A percentile compares a stretch with the other conserved stretches of the same genome.
Evolutionary conservation across 2,113 vertebrate genomes (phyloP).

Genomic region (Anarrhichthys ocellatus): DNA sequence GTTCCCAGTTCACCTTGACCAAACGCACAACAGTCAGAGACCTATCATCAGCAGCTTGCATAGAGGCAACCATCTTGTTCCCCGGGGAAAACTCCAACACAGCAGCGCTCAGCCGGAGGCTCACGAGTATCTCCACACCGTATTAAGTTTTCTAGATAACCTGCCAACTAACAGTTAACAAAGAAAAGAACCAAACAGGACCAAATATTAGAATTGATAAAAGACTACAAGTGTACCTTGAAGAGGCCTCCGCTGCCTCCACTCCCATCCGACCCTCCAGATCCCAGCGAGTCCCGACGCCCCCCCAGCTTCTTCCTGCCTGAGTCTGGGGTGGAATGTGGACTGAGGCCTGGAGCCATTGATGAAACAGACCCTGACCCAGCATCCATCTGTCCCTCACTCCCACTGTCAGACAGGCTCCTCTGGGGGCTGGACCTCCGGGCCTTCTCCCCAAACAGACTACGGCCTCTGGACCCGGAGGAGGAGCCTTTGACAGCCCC

Average conservation of each 20-base stretch:
- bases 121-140: too few species aligned
- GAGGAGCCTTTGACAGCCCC: conserved; percentile 77
- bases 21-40: too few species aligned
- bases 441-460: conserved; percentile 84
- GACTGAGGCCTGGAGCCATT: conserved; percentile 60
- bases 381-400: conserved; percentile 78
- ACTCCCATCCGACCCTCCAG: conserved; percentile 79
- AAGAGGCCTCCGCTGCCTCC: conserved; percentile 78
- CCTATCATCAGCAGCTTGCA: too few species aligned
- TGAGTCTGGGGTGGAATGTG: conserved; percentile 75
- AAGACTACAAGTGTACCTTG: conserved; percentile 73
- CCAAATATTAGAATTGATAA: neutral
- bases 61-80: too few species aligned
- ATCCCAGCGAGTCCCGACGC: conserved; percentile 75
- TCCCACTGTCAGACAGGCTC: conserved; percentile 78
- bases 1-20: too few species aligned
- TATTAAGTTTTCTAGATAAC: too few species aligned
- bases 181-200: neutral
- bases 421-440: conserved; percentile 83
- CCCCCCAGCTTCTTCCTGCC: conserved; percentile 74
- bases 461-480: conserved; percentile 70
- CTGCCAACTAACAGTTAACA: neutral
- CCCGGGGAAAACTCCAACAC: too few species aligned
- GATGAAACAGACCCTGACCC: conserved; percentile 27
- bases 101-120: too few species aligned